These are phyloP conservation scores for Danio aesculapii DNA, from an alignment of 2,797 vertebrate species.

Conservation along the genomic window DNA sequence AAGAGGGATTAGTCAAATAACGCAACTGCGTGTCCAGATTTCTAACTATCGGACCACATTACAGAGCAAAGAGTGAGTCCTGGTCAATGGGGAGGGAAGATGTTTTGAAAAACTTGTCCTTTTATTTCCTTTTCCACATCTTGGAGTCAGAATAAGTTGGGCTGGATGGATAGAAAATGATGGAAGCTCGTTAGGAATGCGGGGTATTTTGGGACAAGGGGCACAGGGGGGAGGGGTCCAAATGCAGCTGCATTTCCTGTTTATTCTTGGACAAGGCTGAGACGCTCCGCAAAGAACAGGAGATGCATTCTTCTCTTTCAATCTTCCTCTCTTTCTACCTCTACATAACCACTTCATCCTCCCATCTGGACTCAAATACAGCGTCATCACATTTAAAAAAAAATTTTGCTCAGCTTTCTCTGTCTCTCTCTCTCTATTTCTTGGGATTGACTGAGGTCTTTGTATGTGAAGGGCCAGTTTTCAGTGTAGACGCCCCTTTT, in stretches of 20 bases:
- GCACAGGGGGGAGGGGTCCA: neutral
- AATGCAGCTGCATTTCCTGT: constrained; percentile 91
- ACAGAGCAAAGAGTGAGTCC: constrained; percentile 75
- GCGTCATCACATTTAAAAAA: neutral
- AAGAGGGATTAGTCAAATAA: constrained; percentile 96
- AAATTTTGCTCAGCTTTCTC: neutral
- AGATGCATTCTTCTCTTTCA: constrained; percentile 80
- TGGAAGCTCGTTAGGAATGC: constrained; percentile 57
- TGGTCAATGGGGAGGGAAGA: constrained; percentile 68
- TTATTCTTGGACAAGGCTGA: constrained; percentile 88
- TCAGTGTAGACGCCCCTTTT: constrained; percentile 24
- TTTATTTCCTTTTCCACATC: constrained; percentile 10
- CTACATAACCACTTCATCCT: constrained; percentile 10
- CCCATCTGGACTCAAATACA: neutral
- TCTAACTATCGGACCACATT: constrained; percentile 89
- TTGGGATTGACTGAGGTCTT: constrained; percentile 25
- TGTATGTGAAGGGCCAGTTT: constrained; percentile 12
- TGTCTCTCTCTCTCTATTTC: neutral
- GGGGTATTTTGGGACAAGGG: constrained; percentile 38
- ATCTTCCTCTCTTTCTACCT: constrained; percentile 63
- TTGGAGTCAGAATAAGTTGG: constrained; percentile 10
- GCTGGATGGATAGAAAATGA: constrained; percentile 4
- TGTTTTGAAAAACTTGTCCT: constrained; percentile 79
- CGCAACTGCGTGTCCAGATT: constrained; percentile 94
- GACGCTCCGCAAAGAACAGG: constrained; percentile 88